Conservation (phyloP, 2,888 invertebrate species). For the Meliscaeva auricollis region DNA sequence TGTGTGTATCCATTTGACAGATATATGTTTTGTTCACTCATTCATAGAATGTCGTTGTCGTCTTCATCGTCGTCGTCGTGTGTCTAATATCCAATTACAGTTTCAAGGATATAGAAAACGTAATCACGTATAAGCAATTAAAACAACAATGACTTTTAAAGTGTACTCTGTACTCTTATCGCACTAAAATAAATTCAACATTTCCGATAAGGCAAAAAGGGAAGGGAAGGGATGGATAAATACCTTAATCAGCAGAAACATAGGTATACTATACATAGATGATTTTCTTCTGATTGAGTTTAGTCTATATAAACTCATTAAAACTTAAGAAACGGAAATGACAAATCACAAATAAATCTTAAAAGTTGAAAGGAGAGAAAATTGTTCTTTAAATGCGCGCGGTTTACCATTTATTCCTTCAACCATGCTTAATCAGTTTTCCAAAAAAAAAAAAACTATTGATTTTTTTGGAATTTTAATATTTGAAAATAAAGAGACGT, state of each 20-base stretch:
- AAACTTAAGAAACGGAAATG: constrained; percentile 46
- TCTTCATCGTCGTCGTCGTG: constrained; percentile 29
- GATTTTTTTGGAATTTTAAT: neutral
- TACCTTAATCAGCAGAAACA: no score
- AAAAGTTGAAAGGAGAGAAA: neutral
- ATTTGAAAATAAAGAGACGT: neutral
- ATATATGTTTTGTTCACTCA: constrained; percentile 36
- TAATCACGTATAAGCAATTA: constrained; percentile 71
- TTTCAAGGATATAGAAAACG: constrained; percentile 33
- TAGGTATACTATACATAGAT: no score
- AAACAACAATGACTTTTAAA: constrained; percentile 64
- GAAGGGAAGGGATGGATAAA: neutral
- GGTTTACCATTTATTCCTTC: constrained; percentile 14
- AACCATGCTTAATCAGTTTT: neutral
- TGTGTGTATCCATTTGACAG: constrained; percentile 11
- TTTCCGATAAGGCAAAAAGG: constrained; percentile 52
- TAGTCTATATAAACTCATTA: constrained; percentile 56
- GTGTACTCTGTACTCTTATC: constrained; percentile 62
- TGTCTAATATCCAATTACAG: constrained; percentile 60
- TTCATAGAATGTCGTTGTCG: constrained; percentile 6
- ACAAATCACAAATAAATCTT: constrained; percentile 23
- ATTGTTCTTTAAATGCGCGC: constrained; percentile 11
- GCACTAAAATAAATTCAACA: constrained; percentile 57
- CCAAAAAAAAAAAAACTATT: constrained; percentile 4
- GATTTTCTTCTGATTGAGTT: constrained; percentile 56